These are phyloP conservation scores for Onychostoma macrolepis DNA, from an alignment of 2,113 vertebrate species.

Conservation along the genomic window DNA sequence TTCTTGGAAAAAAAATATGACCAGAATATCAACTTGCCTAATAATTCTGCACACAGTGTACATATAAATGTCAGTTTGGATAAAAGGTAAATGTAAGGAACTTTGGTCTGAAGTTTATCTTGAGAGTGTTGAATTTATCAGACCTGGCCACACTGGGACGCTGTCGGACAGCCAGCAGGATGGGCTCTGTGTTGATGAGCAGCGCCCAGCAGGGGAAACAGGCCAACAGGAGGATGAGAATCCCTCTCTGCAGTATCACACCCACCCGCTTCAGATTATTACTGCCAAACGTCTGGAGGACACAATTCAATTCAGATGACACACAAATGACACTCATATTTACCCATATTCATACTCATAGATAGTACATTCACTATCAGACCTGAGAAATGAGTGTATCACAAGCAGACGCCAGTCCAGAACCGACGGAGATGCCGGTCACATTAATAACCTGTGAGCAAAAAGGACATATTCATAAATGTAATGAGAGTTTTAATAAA, in stretches of 20 bases:
- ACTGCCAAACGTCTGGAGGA: slow-evolving; percentile 81
- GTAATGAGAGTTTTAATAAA: background rate
- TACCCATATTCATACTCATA: too few species aligned
- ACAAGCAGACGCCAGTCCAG: slow-evolving; percentile 84
- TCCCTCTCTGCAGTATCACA: slow-evolving; percentile 83
- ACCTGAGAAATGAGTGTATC: slow-evolving; percentile 93
- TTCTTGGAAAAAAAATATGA: too few species aligned
- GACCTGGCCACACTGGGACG: slow-evolving; percentile 83
- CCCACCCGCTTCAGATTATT: slow-evolving; percentile 87
- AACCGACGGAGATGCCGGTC: slow-evolving; percentile 82
- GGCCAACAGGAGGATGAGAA: slow-evolving; percentile 84
- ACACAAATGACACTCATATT: slow-evolving; percentile 15
- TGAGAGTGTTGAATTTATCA: slow-evolving; percentile 28
- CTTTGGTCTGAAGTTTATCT: background rate
- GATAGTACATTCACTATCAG: slow-evolving; percentile 39
- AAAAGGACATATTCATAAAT: slow-evolving; percentile 8
- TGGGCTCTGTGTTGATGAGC: slow-evolving; percentile 84
- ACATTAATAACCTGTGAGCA: slow-evolving; percentile 83
- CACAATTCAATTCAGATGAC: background rate
- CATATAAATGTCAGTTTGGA: background rate
- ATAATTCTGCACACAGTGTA: too few species aligned
- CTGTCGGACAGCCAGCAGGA: slow-evolving; percentile 82
- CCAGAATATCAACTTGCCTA: too few species aligned
- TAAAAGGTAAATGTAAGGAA: background rate
- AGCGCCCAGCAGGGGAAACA: slow-evolving; percentile 93